These are phyloP conservation scores for Neoarius graeffei DNA, from an alignment of 2,113 vertebrate species.

Conservation along the genomic window DNA sequence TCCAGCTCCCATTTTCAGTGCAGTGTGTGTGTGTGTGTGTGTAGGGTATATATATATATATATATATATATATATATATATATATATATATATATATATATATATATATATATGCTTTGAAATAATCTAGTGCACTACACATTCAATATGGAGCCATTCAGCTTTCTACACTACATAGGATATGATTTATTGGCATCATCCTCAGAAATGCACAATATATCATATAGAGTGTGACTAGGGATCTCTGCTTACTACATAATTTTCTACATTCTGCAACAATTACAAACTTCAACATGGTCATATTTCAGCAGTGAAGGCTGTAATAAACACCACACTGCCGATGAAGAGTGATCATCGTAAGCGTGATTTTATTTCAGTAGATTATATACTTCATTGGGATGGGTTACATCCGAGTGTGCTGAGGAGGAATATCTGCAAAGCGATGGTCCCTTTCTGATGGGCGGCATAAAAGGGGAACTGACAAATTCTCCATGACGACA, in stretches of 20 bases:
- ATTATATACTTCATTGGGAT: conserved; percentile 25
- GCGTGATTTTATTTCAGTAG: conserved; percentile 18
- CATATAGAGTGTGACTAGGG: conserved; percentile 13
- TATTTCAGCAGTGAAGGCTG: conserved; percentile 31
- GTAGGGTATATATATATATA: too few relatives aligned
- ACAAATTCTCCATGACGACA: neutral
- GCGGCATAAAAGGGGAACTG: neutral
- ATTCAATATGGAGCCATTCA: conserved; percentile 3
- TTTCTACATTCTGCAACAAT: conserved; percentile 35
- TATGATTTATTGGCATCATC: conserved; percentile 11
- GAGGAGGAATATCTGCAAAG: neutral
- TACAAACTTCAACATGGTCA: conserved; percentile 26
- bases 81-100: too few relatives aligned
- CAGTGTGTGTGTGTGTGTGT: neutral
- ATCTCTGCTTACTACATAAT: conserved; percentile 28
- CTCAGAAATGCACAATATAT: conserved; percentile 12
- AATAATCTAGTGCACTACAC: neutral
- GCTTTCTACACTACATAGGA: neutral
- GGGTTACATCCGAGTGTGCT: neutral
- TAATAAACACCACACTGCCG: conserved; percentile 24
- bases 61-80: too few relatives aligned
- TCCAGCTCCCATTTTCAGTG: neutral
- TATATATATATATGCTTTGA: neutral
- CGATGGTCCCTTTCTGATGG: neutral
- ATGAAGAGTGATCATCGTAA: conserved; percentile 23